Base-by-base conservation (phyloP, 2,888 invertebrate species). In the Sericinus montela region DNA sequence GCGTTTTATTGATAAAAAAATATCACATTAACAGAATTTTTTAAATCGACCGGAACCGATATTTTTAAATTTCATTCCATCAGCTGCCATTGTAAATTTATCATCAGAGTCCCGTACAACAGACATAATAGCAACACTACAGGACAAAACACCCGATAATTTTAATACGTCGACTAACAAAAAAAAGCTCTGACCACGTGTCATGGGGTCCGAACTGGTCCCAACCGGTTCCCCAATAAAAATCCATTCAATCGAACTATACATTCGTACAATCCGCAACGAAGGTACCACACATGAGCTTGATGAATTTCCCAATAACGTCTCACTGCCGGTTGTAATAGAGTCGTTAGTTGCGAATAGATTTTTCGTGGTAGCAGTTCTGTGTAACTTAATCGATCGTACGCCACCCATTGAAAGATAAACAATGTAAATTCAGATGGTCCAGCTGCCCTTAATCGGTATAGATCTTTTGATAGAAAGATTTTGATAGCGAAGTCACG, bases 191-290 rank as follows among this genome's bases (percentile, higher is more conserved):
- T 84, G 84, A 86, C 87, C 88, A 87, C 88, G 87, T 87, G 87
- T 77, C 81, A 54, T 63, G 56, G 75, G 75, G 75, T 71, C 74
- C 60, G 59, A 81, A 84, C 87, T 72, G 76, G 86, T 83, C 61
- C 56, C 25, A 75, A 83, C 87, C 80, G 75, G 86, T 85, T 25
- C 82, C 69, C 59, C 69, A 79, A 80, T 78, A 80, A 80, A 82
- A 77, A 65, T 69, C 74, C 72, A 83, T 84, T 85, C 80, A 83
- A 80, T 83, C 78, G 77, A 78, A 82, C 78, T 75, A 72, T 62
- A 32, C n/a, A n/a, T n/a, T n/a, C n/a, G n/a, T 45, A 49, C 40
- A 45, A 9, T 40, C 14, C 19, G 3, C 44, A 30, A 16, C 37
- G 39, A 42, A 51, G 34, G 36, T 51, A 23, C n/a, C 25, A 39